A percentile compares a stretch with the other conserved stretches of the same genome.
These are phyloP conservation scores for Plebejus melissa DNA, from an alignment of 2,888 invertebrate species.

Conservation along the genomic window DNA sequence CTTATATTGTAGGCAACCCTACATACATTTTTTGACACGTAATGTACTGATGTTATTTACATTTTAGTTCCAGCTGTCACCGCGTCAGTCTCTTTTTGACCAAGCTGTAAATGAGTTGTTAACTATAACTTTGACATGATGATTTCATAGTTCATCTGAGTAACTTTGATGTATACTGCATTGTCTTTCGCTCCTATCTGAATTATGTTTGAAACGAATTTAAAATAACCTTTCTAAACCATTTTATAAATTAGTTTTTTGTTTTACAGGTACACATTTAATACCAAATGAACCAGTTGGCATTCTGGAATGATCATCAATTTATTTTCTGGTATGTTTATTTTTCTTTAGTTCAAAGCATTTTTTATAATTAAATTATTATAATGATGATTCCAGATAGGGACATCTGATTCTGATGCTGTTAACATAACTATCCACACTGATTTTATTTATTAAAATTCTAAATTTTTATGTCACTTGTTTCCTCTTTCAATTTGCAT, in stretches of 20 bases:
- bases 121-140: slow-evolving; percentile 41
- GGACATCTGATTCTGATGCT: slow-evolving; percentile 69
- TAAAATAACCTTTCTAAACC: background rate
- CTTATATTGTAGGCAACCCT: no score
- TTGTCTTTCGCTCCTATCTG: slow-evolving; percentile 73
- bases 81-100: no score
- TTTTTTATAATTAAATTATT: background rate
- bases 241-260: background rate
- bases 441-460: slow-evolving; percentile 40
- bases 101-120: background rate
- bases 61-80: no score
- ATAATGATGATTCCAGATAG: slow-evolving; percentile 63
- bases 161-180: slow-evolving; percentile 42
- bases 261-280: background rate
- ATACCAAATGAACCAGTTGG: background rate
- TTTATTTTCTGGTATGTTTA: background rate
- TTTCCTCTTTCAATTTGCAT: background rate
- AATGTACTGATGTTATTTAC: no score
- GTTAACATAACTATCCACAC: slow-evolving; percentile 64
- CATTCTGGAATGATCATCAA: background rate
- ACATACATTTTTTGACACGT: no score
- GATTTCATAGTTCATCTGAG: slow-evolving; percentile 54
- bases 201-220: slow-evolving; percentile 35
- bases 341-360: background rate
- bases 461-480: background rate